phyloP scores from a whole-genome alignment of 2,797 vertebrate species.

The Schizothorax lantsangensis region DNA sequence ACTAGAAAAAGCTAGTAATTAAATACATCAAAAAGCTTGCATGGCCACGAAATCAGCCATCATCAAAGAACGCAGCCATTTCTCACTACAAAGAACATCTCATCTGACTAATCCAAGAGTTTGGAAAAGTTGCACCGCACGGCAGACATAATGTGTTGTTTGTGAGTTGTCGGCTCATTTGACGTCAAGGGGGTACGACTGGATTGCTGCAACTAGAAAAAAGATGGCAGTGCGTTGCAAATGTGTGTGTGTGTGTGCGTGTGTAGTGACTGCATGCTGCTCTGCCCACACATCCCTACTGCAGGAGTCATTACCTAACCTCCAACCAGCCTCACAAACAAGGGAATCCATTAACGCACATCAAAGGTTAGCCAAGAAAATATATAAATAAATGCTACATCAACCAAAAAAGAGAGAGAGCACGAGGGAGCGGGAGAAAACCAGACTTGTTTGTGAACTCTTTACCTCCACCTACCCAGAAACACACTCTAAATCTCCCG shows the following conservation, averaged over 20 bases:
- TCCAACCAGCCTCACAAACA: conserved; percentile 68
- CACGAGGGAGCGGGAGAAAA: conserved; percentile 33
- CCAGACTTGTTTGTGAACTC: conserved; percentile 70
- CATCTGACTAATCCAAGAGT: conserved; percentile 39
- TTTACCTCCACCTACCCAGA: conserved; percentile 60
- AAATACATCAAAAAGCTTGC: conserved; percentile 57
- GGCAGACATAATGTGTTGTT: conserved; percentile 24
- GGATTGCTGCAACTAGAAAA: conserved; percentile 41
- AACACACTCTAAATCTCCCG: conserved; percentile 64
- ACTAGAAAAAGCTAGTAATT: conserved; percentile 55
- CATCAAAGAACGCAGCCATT: conserved; percentile 45
- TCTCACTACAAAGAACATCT: conserved; percentile 44
- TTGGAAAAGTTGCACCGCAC: conserved; percentile 17
- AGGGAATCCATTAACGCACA: conserved; percentile 69
- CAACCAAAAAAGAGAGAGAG: conserved; percentile 54
- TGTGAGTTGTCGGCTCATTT: conserved; percentile 28
- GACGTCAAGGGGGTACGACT: conserved; percentile 31
- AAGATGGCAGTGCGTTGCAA: conserved; percentile 47
- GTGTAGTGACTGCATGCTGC: conserved; percentile 44
- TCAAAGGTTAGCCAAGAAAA: conserved; percentile 70
- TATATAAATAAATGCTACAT: conserved; percentile 64
- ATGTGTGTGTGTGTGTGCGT: conserved; percentile 34
- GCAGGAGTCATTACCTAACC: conserved; percentile 69
- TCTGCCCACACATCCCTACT: conserved; percentile 64
- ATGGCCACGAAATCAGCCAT: conserved; percentile 41